A percentile compares a stretch with the other conserved stretches of the same genome.
Evolutionary conservation across 2,797 vertebrate genomes (phyloP).

Genomic region (Periparus ater): DNA sequence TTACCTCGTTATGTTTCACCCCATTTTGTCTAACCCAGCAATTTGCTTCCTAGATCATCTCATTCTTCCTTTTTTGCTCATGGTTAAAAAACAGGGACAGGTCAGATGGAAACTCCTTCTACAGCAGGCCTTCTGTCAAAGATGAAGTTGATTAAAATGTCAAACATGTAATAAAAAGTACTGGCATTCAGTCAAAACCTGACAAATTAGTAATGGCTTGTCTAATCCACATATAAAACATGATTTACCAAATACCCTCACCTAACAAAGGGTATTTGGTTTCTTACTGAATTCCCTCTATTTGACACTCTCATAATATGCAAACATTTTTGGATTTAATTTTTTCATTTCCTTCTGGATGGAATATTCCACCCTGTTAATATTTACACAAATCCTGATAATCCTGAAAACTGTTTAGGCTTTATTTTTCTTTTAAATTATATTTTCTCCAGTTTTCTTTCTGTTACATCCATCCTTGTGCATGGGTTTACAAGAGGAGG

Average conservation of each 20-base stretch:
- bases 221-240: slow-evolving; percentile 52
- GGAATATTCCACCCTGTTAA: slow-evolving; percentile 11
- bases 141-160: slow-evolving; percentile 45
- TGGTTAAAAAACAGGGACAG: background rate
- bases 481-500: background rate
- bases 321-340: slow-evolving; percentile 14
- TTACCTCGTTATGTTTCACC: slow-evolving; percentile 5
- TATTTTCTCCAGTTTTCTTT: background rate
- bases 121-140: background rate
- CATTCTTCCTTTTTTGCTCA: background rate
- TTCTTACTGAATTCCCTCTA: slow-evolving; percentile 15
- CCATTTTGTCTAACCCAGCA: background rate
- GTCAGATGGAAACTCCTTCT: slow-evolving; percentile 8
- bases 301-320: background rate
- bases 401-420: background rate
- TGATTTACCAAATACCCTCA: background rate
- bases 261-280: slow-evolving; percentile 26
- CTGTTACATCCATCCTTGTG: background rate
- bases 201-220: slow-evolving; percentile 53
- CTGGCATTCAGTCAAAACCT: slow-evolving; percentile 44
- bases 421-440: slow-evolving; percentile 39
- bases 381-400: slow-evolving; percentile 20
- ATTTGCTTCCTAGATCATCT: slow-evolving; percentile 10
- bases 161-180: background rate
- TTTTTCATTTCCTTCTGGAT: slow-evolving; percentile 26